Evolutionary conservation across 2,888 invertebrate genomes (phyloP), one percentile per base, ranked within the genome.

Genomic region (Trichopria drosophilae): DNA sequence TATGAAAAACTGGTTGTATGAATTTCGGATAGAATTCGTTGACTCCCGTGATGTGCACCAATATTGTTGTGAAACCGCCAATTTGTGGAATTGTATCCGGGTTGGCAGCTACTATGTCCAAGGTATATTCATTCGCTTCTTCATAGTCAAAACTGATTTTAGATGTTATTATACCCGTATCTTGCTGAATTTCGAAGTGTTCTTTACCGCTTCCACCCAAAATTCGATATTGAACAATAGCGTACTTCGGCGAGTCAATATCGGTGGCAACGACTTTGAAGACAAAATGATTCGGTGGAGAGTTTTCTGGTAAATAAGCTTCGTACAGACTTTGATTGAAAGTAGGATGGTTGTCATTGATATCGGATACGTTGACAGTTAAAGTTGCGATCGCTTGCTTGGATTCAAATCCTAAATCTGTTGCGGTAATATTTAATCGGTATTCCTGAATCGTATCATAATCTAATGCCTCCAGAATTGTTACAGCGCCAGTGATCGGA

Each of bases 21-120:
- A 94, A 94, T 66, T 87, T 85, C 0, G 93, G 93, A 72, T 87
- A 93, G 66, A 83, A 93, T 73, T 94, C 93, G 72, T 94, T 94
- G 1, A 90, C 85, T 0, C 93, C 92, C 0, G 88, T 87, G 22
- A 94, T 84, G 64, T 87, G 84, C 1, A 94, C 83, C 4, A 82
- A 71, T 0, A 93, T 81, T 61, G 84, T 82, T 1, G 90, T 85
- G 10, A 83, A 83, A 20, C 87, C 87, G 55, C 83, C 84, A 88
- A 92, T 89, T 16, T 80, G 77, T 0, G 72, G 68, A 61, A 62
- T 71, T 0, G 92, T 87, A 65, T 90, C 90, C 0, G 94, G 93
- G 78, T 96, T 95, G 36, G 86, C 84, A 0, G 95, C 95, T 39
- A 88, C 79, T 12, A 96, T 82, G 63, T 87, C 84, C 15, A 96